Conservation (phyloP, 2,797 vertebrate genomes). For the Typhlichthys eigenmanni region DNA sequence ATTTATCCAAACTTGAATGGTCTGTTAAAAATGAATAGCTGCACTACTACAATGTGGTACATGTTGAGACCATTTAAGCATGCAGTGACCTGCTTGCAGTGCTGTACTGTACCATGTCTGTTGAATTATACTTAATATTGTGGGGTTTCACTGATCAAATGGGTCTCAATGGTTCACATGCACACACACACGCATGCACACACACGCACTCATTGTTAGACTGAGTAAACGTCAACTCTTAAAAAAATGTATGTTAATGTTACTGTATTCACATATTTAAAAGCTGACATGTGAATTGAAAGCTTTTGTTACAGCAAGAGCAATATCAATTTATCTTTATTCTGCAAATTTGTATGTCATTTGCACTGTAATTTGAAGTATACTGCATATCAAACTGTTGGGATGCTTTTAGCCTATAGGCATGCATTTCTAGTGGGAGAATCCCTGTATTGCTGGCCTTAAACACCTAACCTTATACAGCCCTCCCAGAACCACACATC, state of each 20-base stretch:
- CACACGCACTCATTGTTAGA: neutral
- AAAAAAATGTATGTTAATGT: neutral
- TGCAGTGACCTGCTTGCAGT: constrained; percentile 15
- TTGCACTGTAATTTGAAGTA: too few relatives aligned
- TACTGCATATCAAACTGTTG: too few relatives aligned
- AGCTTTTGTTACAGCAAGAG: neutral
- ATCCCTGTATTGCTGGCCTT: constrained; percentile 13
- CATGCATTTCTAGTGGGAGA: constrained; percentile 1
- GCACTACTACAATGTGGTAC: constrained; percentile 6
- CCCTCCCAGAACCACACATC: constrained; percentile 22
- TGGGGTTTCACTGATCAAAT: neutral
- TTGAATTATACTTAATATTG: constrained; percentile 7
- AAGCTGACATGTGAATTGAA: neutral
- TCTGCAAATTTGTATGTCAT: neutral
- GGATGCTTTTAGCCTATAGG: neutral
- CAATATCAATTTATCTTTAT: too few relatives aligned
- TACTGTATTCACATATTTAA: neutral
- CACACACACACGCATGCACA: neutral
- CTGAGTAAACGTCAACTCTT: neutral
- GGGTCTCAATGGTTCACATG: neutral
- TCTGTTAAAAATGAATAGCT: neutral
- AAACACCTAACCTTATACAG: constrained; percentile 24
- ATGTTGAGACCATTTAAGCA: constrained; percentile 25
- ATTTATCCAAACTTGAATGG: too few relatives aligned
- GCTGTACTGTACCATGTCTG: constrained; percentile 6